phyloP scores from a whole-genome alignment of 1,140 invertebrate species.

The Drosophila orosa region DNA sequence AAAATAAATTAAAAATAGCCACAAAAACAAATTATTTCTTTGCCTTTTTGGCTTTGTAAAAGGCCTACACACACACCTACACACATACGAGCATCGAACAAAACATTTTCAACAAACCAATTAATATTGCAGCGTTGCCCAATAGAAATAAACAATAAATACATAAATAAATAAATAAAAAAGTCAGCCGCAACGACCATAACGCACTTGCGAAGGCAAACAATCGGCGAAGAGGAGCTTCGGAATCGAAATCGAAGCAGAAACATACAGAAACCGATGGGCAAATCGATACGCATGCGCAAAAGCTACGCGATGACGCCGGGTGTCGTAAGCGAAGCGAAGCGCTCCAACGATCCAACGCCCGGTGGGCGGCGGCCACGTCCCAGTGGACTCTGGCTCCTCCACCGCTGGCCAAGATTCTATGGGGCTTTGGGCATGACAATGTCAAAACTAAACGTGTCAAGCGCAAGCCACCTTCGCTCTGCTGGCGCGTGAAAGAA shows the following conservation, averaged over 20 bases:
- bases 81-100: not conserved
- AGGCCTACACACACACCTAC: not conserved
- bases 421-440: constrained; percentile 57
- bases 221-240: constrained; percentile 16
- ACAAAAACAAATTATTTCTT: not conserved
- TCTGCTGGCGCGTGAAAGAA: constrained; percentile 7
- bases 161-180: constrained; percentile 50
- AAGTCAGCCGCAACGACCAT: constrained; percentile 25
- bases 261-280: constrained; percentile 14
- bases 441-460: constrained; percentile 73
- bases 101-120: constrained; percentile 52
- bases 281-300: constrained; percentile 62
- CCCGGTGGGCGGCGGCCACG: constrained; percentile 15
- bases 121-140: constrained; percentile 65
- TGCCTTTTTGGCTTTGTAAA: not conserved
- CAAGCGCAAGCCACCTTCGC: constrained; percentile 34
- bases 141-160: constrained; percentile 48
- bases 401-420: constrained; percentile 48
- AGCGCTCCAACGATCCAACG: constrained; percentile 7
- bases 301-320: constrained; percentile 43
- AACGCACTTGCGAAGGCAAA: constrained; percentile 25
- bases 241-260: constrained; percentile 1
- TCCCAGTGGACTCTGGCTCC: constrained; percentile 1
- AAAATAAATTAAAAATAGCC: not conserved
- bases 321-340: constrained; percentile 48